A percentile compares a stretch with the other conserved stretches of the same genome.
Evolutionary conservation across 2,113 vertebrate species (phyloP).

Genomic region (Indicator indicator): DNA sequence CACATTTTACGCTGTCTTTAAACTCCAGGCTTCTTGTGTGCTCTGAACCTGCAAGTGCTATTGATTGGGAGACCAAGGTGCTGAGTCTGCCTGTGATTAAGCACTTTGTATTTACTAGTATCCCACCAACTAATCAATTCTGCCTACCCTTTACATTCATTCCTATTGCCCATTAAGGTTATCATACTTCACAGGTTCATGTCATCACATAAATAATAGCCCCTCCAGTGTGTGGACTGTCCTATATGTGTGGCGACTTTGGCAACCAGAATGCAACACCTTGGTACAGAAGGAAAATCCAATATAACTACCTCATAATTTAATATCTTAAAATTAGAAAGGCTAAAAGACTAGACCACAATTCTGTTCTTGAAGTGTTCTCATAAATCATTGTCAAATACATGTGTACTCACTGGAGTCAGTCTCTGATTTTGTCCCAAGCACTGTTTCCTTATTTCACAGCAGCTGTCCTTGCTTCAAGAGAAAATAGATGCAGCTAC

Average conservation of each 20-base stretch:
- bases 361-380: neutral
- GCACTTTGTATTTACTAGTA: conserved; percentile 34
- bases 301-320: neutral
- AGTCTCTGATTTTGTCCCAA: neutral
- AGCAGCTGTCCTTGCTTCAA: neutral
- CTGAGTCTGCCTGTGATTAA: conserved; percentile 1
- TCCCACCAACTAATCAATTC: conserved; percentile 34
- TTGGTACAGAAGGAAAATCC: neutral
- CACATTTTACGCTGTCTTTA: conserved; percentile 19
- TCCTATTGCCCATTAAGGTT: neutral
- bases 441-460: neutral
- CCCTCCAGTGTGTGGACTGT: neutral
- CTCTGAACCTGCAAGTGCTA: conserved; percentile 23
- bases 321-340: neutral
- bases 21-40: neutral
- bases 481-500: neutral
- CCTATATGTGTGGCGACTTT: neutral
- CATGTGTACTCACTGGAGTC: rapidly evolving
- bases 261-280: neutral
- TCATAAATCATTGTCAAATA: neutral
- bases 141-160: neutral
- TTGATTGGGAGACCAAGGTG: conserved; percentile 41
- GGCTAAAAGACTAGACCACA: neutral
- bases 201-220: neutral
- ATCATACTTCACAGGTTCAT: neutral